Base-by-base conservation (phyloP, 2,888 invertebrate species). In the Thyatira batis region DNA sequence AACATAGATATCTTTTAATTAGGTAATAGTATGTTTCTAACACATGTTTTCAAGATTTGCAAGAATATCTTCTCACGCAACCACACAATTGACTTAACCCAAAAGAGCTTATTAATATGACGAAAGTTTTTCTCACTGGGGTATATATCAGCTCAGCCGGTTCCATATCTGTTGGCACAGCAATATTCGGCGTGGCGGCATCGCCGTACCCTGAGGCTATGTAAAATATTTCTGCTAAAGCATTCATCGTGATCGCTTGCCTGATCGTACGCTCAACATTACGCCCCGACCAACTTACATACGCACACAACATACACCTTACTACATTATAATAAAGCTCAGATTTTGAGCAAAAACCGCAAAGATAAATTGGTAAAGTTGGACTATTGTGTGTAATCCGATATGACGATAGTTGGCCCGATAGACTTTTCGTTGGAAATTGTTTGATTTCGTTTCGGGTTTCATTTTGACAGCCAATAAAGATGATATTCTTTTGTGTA, bases 151-250 rank as follows among this genome's bases (percentile, higher is more conserved):
- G 55, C 86, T 85, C 82, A 67, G 67, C 69, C 64, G 67, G 66
- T 74, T 84, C 76, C 78, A 61, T 71, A 81, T 76, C 76, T 87
- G 88, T 90, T 90, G 90, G 89, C 89, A 89, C 88, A 85, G 82
- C 87, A 85, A 87, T 86, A 84, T 89, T 87, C 89, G 77, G 85
- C 78, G 78, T 74, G 70, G 82, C 80, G 80, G 85, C 83, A 80
- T 78, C 79, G 82, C 76, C 79, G 79, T 54, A 76, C 89, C 91
- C 87, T 77, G 82, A 67, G 88, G 92, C 89, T 71, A 87, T 90
- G 91, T 90, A 90, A 91, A 92, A 92, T 92, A 92, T 92, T 92
- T 91, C 92, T 89, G 86, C 86, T 86, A 87, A 87, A 89, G 89
- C 92, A 89, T 91, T 90, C 92, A 89, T 89, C 88, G 89, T 88